Conservation (phyloP, 1,140 invertebrate species). For the Monochamus saltuarius region DNA sequence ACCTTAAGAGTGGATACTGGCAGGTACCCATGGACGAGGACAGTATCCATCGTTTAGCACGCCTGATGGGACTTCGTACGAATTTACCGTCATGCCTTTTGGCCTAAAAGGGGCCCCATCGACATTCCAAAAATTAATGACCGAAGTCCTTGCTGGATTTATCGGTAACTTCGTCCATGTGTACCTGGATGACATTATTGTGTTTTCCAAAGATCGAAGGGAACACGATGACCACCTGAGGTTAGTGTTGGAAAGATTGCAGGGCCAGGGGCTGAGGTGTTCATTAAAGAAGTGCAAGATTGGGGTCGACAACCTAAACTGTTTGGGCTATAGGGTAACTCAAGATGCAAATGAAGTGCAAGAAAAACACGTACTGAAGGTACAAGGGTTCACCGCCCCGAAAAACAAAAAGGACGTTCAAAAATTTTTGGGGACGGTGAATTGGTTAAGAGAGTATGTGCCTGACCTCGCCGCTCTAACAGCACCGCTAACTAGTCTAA, state of each 20-base stretch:
- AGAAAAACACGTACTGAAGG: constrained; percentile 6
- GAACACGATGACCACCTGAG: not conserved
- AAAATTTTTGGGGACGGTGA: constrained; percentile 31
- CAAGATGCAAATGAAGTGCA: not conserved
- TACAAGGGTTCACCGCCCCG: constrained; percentile 5
- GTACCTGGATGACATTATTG: constrained; percentile 23
- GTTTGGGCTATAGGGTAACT: constrained; percentile 12
- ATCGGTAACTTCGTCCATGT: constrained; percentile 21
- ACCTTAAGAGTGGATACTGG: constrained; percentile 39
- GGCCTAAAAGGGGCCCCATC: constrained; percentile 33
- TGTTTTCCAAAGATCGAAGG: constrained; percentile 9
- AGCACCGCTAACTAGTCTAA: constrained; percentile 25
- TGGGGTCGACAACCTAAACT: not conserved
- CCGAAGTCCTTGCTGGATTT: constrained; percentile 21
- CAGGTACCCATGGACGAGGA: constrained; percentile 30
- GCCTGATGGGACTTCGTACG: constrained; percentile 22
- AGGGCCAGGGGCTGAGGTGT: not conserved
- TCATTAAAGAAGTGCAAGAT: constrained; percentile 12
- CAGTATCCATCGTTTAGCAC: constrained; percentile 39
- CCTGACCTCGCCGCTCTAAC: constrained; percentile 25
- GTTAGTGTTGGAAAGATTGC: constrained; percentile 11
- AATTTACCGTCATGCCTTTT: constrained; percentile 39
- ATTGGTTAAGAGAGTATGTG: constrained; percentile 40
- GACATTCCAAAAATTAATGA: constrained; percentile 32
- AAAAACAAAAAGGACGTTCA: constrained; percentile 24